These are phyloP conservation scores for Drosophila guanche DNA, from an alignment of 1,140 invertebrate genomes.

Conservation along the genomic window DNA sequence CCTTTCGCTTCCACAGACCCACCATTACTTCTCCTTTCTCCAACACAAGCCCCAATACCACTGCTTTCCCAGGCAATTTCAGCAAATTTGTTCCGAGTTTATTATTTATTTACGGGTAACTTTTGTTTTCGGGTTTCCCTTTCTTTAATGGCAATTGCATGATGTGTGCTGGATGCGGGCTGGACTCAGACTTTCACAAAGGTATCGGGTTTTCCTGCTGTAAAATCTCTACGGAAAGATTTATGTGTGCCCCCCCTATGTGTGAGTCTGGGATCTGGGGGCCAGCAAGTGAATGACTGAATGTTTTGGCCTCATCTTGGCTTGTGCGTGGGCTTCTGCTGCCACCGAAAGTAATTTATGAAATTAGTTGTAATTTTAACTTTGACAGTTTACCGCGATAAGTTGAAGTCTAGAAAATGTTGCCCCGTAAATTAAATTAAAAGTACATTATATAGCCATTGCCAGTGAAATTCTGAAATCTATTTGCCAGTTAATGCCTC, in stretches of 20 bases:
- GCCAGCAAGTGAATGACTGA: neutral
- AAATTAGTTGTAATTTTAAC: conserved; percentile 46
- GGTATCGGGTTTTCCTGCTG: neutral
- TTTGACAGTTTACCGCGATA: conserved; percentile 37
- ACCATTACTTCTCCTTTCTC: neutral
- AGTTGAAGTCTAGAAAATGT: neutral
- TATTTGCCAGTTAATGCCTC: conserved; percentile 13
- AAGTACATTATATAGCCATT: conserved; percentile 8
- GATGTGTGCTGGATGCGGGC: conserved; percentile 24
- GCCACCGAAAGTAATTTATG: conserved; percentile 24
- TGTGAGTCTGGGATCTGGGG: neutral
- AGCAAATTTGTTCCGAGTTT: conserved; percentile 54
- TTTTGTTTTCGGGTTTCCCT: conserved; percentile 45
- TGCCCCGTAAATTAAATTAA: conserved; percentile 7
- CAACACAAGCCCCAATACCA: neutral
- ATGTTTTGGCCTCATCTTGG: conserved; percentile 13
- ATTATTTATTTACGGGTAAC: conserved; percentile 67
- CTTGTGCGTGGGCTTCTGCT: neutral
- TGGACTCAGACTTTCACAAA: neutral
- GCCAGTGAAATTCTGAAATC: conserved; percentile 16
- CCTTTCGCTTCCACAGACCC: neutral
- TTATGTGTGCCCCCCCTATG: conserved; percentile 43
- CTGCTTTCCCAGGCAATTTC: conserved; percentile 23
- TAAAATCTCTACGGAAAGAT: conserved; percentile 45
- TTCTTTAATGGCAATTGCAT: conserved; percentile 57